These are phyloP conservation scores for Cryptoblepharus egeriae DNA, from an alignment of 2,797 vertebrate genomes.

Conservation along the genomic window DNA sequence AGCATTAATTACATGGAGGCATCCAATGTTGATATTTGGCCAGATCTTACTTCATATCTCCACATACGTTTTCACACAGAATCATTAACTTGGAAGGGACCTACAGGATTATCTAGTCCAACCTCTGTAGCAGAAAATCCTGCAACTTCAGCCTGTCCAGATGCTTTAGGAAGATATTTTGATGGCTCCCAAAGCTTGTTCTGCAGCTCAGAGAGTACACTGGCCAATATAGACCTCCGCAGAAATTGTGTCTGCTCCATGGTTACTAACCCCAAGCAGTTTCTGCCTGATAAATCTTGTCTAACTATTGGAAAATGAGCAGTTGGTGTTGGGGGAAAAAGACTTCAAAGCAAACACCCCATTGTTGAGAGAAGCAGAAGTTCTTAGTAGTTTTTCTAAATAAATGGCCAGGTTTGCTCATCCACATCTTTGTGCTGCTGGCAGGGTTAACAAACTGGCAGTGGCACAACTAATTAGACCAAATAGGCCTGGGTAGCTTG, in stretches of 20 bases:
- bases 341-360: not conserved
- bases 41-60: not conserved
- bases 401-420: constrained; percentile 20
- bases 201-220: not conserved
- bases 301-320: not conserved
- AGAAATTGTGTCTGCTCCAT: not conserved
- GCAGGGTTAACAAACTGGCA: constrained; percentile 23
- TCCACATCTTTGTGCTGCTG: constrained; percentile 3
- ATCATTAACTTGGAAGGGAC: no score
- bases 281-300: not conserved
- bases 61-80: no score
- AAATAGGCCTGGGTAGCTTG: constrained; percentile 9
- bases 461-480: constrained; percentile 28
- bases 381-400: constrained; percentile 10
- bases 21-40: not conserved
- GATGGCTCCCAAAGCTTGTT: not conserved
- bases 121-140: no score
- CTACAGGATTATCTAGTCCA: no score
- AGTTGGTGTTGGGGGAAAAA: not conserved
- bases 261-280: not conserved
- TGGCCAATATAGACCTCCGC: not conserved
- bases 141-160: no score
- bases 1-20: not conserved
- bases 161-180: not conserved
- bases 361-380: not conserved